These are phyloP conservation scores for Acronicta leporina DNA, from an alignment of 2,888 invertebrate genomes.

Conservation along the genomic window DNA sequence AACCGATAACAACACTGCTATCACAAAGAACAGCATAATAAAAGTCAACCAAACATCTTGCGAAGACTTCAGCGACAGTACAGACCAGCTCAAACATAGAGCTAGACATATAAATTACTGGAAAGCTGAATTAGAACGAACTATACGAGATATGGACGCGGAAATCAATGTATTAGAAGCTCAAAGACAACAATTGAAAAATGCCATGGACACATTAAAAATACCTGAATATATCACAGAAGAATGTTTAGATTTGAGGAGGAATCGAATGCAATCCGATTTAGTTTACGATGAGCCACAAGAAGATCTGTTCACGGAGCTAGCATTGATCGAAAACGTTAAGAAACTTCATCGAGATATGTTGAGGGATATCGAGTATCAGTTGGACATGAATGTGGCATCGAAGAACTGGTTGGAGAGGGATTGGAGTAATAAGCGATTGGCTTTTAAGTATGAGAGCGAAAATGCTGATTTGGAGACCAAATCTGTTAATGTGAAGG, in stretches of 20 bases:
- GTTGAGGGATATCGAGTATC: slow-evolving; percentile 91
- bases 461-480: slow-evolving; percentile 92
- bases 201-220: slow-evolving; percentile 78
- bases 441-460: slow-evolving; percentile 93
- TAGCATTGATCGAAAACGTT: slow-evolving; percentile 92
- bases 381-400: slow-evolving; percentile 92
- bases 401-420: slow-evolving; percentile 94
- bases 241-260: slow-evolving; percentile 92
- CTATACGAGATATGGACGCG: slow-evolving; percentile 80
- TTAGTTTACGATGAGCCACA: slow-evolving; percentile 93
- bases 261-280: slow-evolving; percentile 92
- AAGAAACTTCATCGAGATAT: slow-evolving; percentile 90
- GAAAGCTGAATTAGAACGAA: slow-evolving; percentile 82
- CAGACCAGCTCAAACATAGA: slow-evolving; percentile 79
- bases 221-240: slow-evolving; percentile 86
- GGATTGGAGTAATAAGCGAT: slow-evolving; percentile 97
- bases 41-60: slow-evolving; percentile 84
- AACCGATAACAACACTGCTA: slow-evolving; percentile 80
- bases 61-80: slow-evolving; percentile 78
- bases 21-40: slow-evolving; percentile 82
- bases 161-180: slow-evolving; percentile 78
- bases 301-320: slow-evolving; percentile 92
- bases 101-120: slow-evolving; percentile 83
- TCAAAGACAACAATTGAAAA: slow-evolving; percentile 82
- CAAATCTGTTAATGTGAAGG: slow-evolving; percentile 91